Evolutionary conservation across 2,797 vertebrate species (phyloP).

Genomic region (Todus mexicanus): DNA sequence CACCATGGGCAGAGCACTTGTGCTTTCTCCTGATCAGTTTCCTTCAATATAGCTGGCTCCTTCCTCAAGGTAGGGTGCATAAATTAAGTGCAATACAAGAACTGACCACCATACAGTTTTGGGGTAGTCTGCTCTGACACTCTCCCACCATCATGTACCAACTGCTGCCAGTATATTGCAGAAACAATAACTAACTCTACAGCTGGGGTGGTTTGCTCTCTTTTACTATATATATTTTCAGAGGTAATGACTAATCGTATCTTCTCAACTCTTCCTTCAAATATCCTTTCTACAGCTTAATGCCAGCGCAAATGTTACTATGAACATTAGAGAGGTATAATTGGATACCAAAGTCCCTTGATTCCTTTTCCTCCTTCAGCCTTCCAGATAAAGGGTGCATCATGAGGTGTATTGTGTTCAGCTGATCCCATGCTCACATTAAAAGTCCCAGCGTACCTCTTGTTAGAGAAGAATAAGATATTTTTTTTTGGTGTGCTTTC

Average conservation of each 20-base stretch:
- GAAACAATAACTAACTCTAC: not conserved
- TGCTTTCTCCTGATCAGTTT: not conserved
- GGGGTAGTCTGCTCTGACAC: not conserved
- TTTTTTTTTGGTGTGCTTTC: not conserved
- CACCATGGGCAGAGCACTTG: fast-evolving
- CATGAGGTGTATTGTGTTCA: not conserved
- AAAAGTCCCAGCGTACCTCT: not conserved
- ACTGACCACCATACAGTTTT: fast-evolving
- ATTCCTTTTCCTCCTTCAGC: not conserved
- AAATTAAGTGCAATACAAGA: not conserved
- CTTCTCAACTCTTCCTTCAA: not conserved
- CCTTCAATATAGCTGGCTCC: not conserved
- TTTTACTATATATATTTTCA: not conserved
- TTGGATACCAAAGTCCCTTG: not conserved
- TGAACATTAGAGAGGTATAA: not conserved
- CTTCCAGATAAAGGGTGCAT: not conserved
- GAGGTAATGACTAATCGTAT: not conserved
- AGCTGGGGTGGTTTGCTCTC: not conserved
- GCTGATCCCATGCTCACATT: not conserved
- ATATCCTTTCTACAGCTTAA: not conserved
- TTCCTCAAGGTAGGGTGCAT: not conserved
- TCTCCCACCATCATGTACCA: fast-evolving
- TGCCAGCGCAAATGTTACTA: not conserved
- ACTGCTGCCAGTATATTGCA: too few species aligned
- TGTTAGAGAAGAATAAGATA: not conserved